Base-by-base conservation (phyloP, 1,140 invertebrate genomes). In the Formica exsecta region DNA sequence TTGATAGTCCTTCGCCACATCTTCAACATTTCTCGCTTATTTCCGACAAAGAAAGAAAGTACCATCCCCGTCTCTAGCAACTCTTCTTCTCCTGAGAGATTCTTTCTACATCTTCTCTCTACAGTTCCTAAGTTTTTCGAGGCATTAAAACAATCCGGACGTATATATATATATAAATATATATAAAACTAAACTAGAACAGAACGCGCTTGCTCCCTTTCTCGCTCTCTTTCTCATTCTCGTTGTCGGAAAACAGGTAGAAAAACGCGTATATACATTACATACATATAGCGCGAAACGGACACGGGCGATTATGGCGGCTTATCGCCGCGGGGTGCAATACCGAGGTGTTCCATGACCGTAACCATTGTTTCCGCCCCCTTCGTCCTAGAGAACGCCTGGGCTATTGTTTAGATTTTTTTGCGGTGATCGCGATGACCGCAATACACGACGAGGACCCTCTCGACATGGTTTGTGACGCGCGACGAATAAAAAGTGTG, bases 391-490 rank as follows among this genome's bases (percentile, higher is more conserved):
- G 79, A 83, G 84, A 90, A 85, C 77, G 86, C 73, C 65, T 29
- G 16, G 48, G 41, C 87, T 54, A 90, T 90, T 90, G 89, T 90
- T 89, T 90, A 90, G 74, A 85, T 89, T 90, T 90, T 81, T 87
- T 64, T 65, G 59, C 80, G 41, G 73, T 61, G 57, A 85, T 90
- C 88, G 54, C 57, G 79, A 70, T 86, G 85, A 89, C 89, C 66
- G 74, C 79, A 87, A 89, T 87, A 75, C 81, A 44, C 66, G 87
- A 57, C 70, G 44, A 65, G 68, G 48, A 68, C 29, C 68, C 36
- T 62, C 61, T 85, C 86, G 68, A 90, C 89, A 76, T 77, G 71
- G 87, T 89, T 89, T 86, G 88, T 62, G 88, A 84, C 86, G 65
- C 68, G 32, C 59, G 66, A 77, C 51, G 77, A 62, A 90, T 89